A percentile compares a stretch with the other conserved stretches of the same genome.
Conservation (phyloP, 2,888 invertebrate genomes). For the Ophion ellenae region DNA sequence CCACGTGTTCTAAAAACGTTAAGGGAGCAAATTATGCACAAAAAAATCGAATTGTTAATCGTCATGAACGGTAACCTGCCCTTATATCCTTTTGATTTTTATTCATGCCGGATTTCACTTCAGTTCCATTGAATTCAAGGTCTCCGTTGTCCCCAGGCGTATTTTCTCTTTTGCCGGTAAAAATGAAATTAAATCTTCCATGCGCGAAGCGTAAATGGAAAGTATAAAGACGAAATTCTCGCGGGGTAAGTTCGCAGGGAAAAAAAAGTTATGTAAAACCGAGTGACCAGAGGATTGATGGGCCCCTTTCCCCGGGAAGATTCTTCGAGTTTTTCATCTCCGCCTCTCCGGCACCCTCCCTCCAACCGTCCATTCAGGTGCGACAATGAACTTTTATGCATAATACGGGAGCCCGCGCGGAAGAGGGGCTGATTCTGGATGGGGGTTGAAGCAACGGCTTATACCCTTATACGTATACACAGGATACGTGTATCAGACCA, state of each 20-base stretch:
- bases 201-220: slow-evolving; percentile 26
- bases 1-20: too few species aligned
- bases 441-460: slow-evolving; percentile 38
- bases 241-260: not conserved
- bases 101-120: too few species aligned
- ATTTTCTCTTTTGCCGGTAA: slow-evolving; percentile 13
- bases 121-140: not conserved
- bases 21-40: too few species aligned
- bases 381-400: slow-evolving; percentile 78
- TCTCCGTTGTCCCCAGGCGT: not conserved
- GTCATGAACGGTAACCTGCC: too few species aligned
- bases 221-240: slow-evolving; percentile 21
- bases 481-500: slow-evolving; percentile 32
- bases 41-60: too few species aligned
- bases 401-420: slow-evolving; percentile 71
- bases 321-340: slow-evolving; percentile 10
- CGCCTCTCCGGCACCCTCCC: slow-evolving; percentile 56
- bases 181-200: slow-evolving; percentile 35
- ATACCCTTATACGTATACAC: not conserved
- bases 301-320: slow-evolving; percentile 27
- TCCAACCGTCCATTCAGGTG: slow-evolving; percentile 70
- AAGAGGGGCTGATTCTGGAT: slow-evolving; percentile 60
- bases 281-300: slow-evolving; percentile 39
- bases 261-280: slow-evolving; percentile 54
- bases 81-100: too few species aligned